These are phyloP conservation scores for Drosophila barbarae DNA, from an alignment of 2,888 invertebrate species.

Conservation along the genomic window DNA sequence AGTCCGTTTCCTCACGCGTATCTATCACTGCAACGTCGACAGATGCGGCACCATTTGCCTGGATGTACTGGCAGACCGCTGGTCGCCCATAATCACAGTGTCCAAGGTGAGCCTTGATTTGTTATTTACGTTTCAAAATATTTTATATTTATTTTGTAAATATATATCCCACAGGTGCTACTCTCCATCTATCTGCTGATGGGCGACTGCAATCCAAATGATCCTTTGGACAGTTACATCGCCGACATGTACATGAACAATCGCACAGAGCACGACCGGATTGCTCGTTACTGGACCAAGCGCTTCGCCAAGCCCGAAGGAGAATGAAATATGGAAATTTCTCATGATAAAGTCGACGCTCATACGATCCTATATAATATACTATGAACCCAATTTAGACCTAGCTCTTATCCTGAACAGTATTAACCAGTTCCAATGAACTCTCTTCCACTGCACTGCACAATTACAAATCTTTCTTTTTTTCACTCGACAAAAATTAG, in stretches of 20 bases:
- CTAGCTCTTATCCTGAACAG: not conserved
- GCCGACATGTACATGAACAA: constrained; percentile 62
- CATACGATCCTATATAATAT: not conserved
- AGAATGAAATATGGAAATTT: not conserved
- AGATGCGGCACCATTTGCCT: constrained; percentile 61
- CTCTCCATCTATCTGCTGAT: constrained; percentile 59
- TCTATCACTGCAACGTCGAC: constrained; percentile 67
- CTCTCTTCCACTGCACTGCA: not conserved
- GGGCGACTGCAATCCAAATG: constrained; percentile 63
- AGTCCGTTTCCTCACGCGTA: constrained; percentile 59
- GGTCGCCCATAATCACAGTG: constrained; percentile 65
- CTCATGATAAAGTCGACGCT: too few relatives aligned
- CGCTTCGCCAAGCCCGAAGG: constrained; percentile 49
- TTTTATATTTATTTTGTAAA: too few relatives aligned
- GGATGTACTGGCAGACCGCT: constrained; percentile 62
- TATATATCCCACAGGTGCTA: not conserved
- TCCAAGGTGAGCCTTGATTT: constrained; percentile 34
- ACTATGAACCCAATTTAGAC: not conserved
- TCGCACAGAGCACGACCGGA: constrained; percentile 62
- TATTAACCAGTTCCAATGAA: not conserved
- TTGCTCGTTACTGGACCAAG: constrained; percentile 60
- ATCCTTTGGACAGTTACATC: constrained; percentile 59
- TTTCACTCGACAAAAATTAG: constrained; percentile 1
- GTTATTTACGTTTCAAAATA: too few relatives aligned
- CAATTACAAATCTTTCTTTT: not conserved